Base-by-base conservation (phyloP, 2,888 invertebrate species). In the Eupithecia pulchellata region DNA sequence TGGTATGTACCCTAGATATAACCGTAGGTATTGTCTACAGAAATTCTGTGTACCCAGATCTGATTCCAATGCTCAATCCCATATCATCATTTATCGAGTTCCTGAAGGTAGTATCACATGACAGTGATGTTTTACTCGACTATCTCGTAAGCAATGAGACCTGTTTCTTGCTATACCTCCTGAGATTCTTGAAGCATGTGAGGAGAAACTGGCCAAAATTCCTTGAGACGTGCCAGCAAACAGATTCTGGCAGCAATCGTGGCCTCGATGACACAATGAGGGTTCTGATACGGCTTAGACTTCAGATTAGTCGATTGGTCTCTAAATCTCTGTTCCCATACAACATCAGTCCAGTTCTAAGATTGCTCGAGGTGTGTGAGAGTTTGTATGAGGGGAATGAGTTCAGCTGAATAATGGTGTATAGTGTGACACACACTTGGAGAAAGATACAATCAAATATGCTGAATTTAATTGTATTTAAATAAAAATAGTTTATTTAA, bases 1-100 rank as follows among this genome's bases (percentile, higher is more conserved):
- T 98, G 98, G 97, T 98, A 9, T 98, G 98, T 87, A 97, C 97
- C 47, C 90, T 98, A 64, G 98, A 98, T 88, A 98, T 98, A 61
- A 97, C 97, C 0, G 96, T 97, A 30, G 98, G 98, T 55, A 96
- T 98, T 69, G 97, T 97, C 32, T 97, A 97, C 85, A 95, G 97
- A 65, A 97, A 97, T 82, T 96, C 97, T 0, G 96, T 97, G 71
- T 97, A 97, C 80, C 97, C 97, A 2, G 97, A 97, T 88, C 93
- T 98, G 78, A 96, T 97, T 79, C 95, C 96, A 6, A 97, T 97
- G 96, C 91, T 98, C 64, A 98, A 97, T 91, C 98, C 98, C 0
- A 96, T 97, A 69, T 95, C 96, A 66, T 97, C 98, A n/a, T 98
- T 98, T 82, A 96, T 98, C 74, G 97, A 98, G 86, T 98, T 98